Evolutionary conservation across 2,113 vertebrate genomes (phyloP).

Genomic region (Ctenomys sociabilis): DNA sequence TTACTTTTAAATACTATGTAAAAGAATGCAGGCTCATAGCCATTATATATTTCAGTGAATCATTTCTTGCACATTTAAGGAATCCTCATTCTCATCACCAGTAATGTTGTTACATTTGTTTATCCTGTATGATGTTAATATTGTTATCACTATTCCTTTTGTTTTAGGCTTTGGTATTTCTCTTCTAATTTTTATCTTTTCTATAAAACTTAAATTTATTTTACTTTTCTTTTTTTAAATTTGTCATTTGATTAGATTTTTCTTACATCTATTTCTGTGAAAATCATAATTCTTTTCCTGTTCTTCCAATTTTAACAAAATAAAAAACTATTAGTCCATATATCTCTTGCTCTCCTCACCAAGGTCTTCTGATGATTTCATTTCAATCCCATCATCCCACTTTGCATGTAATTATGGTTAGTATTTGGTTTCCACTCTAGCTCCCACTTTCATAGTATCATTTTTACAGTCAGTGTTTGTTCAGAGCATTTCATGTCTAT

Average conservation of each 20-base stretch:
- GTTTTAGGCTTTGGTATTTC: background rate
- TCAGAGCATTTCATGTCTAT: background rate
- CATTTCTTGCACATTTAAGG: background rate
- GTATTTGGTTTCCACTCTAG: conserved; percentile 33
- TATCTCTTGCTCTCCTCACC: background rate
- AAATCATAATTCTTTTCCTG: background rate
- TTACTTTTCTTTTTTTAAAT: background rate
- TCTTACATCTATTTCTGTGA: conserved; percentile 3
- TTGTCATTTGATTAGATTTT: background rate
- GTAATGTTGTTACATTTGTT: background rate
- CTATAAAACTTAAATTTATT: background rate
- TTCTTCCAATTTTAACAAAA: conserved; percentile 23
- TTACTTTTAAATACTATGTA: background rate
- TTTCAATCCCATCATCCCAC: background rate
- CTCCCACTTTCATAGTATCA: background rate
- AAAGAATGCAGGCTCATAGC: background rate
- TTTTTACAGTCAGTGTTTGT: conserved; percentile 8
- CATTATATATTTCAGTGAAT: background rate
- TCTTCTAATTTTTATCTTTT: conserved; percentile 1
- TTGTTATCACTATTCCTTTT: background rate
- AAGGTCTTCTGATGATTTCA: background rate
- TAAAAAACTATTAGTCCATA: background rate
- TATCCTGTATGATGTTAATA: background rate
- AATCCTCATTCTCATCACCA: background rate
- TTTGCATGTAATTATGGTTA: background rate